Evolutionary conservation across 2,888 invertebrate species (phyloP).

Genomic region (Stenodema calcarata): DNA sequence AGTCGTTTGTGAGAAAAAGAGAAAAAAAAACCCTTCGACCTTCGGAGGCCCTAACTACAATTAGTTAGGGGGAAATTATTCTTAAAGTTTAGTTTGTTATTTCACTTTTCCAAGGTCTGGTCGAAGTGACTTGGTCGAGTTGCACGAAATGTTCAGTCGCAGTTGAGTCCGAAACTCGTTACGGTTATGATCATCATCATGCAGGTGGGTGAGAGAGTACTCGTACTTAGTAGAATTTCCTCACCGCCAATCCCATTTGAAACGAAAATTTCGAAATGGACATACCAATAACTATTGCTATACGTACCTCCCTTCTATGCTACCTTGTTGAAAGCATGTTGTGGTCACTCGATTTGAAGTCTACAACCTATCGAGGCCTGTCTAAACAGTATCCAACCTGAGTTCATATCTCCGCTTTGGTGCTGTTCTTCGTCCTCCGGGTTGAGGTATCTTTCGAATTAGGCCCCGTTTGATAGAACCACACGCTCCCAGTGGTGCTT

Average conservation of each 20-base stretch:
- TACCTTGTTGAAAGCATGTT: no score
- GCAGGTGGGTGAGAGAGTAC: neutral
- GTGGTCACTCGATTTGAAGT: no score
- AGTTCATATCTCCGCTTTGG: no score
- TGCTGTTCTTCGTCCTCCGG: no score
- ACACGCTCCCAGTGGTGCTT: no score
- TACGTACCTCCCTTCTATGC: no score
- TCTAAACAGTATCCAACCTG: no score
- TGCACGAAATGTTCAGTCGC: neutral
- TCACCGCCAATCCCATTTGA: neutral
- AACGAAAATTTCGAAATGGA: neutral
- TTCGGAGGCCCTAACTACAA: neutral
- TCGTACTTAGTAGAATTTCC: neutral
- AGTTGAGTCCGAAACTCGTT: neutral
- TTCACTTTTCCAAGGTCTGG: neutral
- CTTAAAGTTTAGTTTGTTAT: neutral
- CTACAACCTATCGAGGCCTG: no score
- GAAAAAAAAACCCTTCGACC: neutral
- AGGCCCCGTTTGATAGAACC: no score
- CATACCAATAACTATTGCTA: no score
- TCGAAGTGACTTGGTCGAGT: neutral
- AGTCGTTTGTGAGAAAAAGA: neutral
- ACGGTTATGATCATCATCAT: neutral
- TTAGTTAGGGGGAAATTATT: neutral
- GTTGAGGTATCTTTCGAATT: no score